Evolutionary conservation across 2,113 vertebrate species (phyloP).

Genomic region (Spermophilus dauricus): DNA sequence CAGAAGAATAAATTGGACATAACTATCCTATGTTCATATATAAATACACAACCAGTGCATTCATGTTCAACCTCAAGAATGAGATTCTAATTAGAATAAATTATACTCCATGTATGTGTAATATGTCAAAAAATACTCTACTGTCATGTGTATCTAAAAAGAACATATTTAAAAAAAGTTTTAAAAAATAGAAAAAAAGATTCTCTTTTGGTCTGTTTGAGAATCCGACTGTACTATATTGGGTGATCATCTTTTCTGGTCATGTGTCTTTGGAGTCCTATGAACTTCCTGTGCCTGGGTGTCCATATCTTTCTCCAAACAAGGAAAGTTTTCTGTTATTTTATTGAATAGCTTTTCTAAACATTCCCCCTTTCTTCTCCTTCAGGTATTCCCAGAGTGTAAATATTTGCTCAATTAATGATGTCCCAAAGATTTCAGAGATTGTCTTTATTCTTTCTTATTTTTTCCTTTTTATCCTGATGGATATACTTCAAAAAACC

Average conservation of each 20-base stretch:
- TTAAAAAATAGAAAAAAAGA: too few relatives aligned
- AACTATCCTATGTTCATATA: too few relatives aligned
- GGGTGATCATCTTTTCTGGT: neutral
- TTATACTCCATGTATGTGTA: too few relatives aligned
- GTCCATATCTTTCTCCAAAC: neutral
- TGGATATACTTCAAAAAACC: neutral
- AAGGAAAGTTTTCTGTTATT: neutral
- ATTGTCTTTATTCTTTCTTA: neutral
- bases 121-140: too few relatives aligned
- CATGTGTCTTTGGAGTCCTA: neutral
- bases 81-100: too few relatives aligned
- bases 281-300: neutral
- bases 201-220: neutral
- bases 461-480: neutral
- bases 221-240: neutral
- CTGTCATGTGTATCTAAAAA: too few relatives aligned
- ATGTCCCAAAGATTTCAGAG: neutral
- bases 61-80: too few relatives aligned
- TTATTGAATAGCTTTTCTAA: neutral
- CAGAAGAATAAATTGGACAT: too few relatives aligned
- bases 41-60: too few relatives aligned
- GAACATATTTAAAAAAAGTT: too few relatives aligned
- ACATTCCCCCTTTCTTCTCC: neutral
- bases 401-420: neutral
- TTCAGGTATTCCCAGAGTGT: neutral